Conservation (phyloP, 2,113 vertebrate genomes). For the Cranoglanis bouderius region DNA sequence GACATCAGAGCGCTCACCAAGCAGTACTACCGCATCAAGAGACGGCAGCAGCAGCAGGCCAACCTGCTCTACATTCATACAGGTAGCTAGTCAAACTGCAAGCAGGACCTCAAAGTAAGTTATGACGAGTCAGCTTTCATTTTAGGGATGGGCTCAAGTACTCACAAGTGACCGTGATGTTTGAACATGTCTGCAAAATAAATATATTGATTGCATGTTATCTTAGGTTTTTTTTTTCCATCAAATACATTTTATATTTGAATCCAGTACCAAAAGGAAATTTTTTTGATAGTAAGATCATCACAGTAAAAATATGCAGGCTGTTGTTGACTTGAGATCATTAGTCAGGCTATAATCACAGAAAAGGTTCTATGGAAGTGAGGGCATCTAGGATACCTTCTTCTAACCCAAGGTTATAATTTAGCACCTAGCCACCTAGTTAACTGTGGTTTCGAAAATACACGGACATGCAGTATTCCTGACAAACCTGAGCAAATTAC, state of each 20-base stretch:
- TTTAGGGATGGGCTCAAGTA: not conserved
- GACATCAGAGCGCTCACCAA: slow-evolving; percentile 91
- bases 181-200: not conserved
- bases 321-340: not conserved
- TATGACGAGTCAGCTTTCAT: not conserved
- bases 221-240: no score
- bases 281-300: not conserved
- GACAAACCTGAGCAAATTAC: not conserved
- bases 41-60: slow-evolving; percentile 91
- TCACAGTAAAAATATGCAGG: not conserved
- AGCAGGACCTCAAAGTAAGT: not conserved
- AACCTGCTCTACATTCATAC: slow-evolving; percentile 89
- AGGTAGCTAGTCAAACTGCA: slow-evolving; percentile 72
- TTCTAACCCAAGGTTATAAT: not conserved
- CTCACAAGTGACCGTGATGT: not conserved
- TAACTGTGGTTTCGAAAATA: not conserved
- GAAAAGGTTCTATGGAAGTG: not conserved
- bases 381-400: not conserved
- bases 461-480: not conserved
- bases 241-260: not conserved
- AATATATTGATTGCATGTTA: not conserved
- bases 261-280: not conserved
- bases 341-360: not conserved
- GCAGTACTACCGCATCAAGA: slow-evolving; percentile 92
- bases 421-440: no score